Evolutionary conservation across 2,888 invertebrate species (phyloP).

Genomic region (Homarus gammarus): DNA sequence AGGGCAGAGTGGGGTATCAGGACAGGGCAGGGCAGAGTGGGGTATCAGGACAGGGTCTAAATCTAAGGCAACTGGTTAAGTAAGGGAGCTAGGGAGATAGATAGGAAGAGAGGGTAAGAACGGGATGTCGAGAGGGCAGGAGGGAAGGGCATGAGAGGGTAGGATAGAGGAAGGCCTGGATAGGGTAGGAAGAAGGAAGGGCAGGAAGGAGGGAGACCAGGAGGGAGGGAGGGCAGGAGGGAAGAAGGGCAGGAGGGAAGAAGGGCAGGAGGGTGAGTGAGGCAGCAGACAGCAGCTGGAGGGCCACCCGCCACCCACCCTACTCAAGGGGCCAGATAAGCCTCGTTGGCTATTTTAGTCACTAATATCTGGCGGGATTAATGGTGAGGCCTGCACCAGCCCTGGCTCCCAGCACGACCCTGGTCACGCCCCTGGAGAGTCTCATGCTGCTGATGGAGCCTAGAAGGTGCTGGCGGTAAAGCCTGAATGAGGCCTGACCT

Average conservation of each 20-base stretch:
- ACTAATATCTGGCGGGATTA: slow-evolving; percentile 53
- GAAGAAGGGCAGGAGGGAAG: too few relatives aligned
- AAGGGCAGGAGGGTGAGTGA: not conserved
- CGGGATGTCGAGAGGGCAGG: too few relatives aligned
- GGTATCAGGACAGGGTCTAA: too few relatives aligned
- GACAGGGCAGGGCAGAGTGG: not conserved
- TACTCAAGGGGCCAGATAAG: slow-evolving; percentile 39
- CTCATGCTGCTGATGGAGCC: too few relatives aligned
- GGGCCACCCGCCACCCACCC: not conserved
- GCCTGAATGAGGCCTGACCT: too few relatives aligned
- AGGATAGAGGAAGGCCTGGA: not conserved
- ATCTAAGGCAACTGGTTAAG: too few relatives aligned
- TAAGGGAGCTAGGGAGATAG: too few relatives aligned
- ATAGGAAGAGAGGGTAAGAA: too few relatives aligned
- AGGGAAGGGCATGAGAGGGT: too few relatives aligned
- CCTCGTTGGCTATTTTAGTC: slow-evolving; percentile 50
- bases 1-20: not conserved
- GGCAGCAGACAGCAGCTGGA: not conserved
- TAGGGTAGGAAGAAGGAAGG: not conserved
- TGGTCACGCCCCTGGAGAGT: not conserved
- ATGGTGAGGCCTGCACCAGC: slow-evolving; percentile 30
- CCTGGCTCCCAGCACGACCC: not conserved
- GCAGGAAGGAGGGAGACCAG: too few relatives aligned
- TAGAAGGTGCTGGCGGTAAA: too few relatives aligned
- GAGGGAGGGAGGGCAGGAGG: not conserved